Evolutionary conservation across 2,113 vertebrate species (phyloP).

Genomic region (Cairina moschata): DNA sequence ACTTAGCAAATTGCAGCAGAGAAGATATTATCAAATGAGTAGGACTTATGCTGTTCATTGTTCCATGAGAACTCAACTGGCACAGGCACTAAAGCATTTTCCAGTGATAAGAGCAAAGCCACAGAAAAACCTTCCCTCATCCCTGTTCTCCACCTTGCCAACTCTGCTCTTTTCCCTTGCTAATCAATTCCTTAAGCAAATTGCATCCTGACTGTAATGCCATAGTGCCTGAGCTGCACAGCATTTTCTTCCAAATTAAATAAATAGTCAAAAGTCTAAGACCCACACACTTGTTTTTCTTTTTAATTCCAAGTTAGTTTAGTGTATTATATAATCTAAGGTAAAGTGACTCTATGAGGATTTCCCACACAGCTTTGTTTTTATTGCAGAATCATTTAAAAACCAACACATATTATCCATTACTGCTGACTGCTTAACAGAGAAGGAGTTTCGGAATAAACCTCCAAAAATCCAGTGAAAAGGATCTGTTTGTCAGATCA

Average conservation of each 20-base stretch:
- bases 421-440: not conserved
- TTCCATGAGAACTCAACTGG: conserved; percentile 23
- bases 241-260: conserved; percentile 44
- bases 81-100: conserved; percentile 22
- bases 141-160: not conserved
- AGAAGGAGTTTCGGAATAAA: not conserved
- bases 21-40: not conserved
- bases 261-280: not conserved
- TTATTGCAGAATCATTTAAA: conserved; percentile 7
- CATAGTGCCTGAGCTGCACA: not conserved
- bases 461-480: not conserved
- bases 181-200: conserved; percentile 1
- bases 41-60: not conserved
- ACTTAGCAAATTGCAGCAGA: conserved; percentile 4
- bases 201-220: not conserved
- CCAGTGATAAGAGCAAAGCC: not conserved
- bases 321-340: not conserved
- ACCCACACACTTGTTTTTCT: not conserved
- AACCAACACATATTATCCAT: not conserved
- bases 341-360: not conserved
- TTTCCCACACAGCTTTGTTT: not conserved
- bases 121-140: not conserved
- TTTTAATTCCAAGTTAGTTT: conserved; percentile 39
- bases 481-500: not conserved
- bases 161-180: not conserved